Evolutionary conservation across 2,888 invertebrate species (phyloP), one percentile per base, ranked within the genome.

Genomic region (Gerris lacustris): DNA sequence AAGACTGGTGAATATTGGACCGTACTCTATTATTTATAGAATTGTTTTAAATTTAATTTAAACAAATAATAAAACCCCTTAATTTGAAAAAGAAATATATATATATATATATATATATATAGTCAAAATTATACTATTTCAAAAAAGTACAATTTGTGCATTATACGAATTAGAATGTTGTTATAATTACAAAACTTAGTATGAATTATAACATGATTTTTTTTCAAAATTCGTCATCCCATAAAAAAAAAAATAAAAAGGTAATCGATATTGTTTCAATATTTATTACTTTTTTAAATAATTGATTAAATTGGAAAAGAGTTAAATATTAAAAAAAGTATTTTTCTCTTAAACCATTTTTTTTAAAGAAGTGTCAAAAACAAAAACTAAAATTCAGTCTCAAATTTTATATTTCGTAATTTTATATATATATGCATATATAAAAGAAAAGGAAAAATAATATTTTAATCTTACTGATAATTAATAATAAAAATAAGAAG

Each of bases 301-400:
- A 31, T 31, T 31, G 31, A 31, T 31, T 11, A 62, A 62, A 62
- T n/a, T 62, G 11, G n/a, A 11, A 62, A 62, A 62, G n/a, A 62
- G 62, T 64, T 64, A 69, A 69, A 7, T 67, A 70, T n/a, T 67
- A 66, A 55, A 71, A 71, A 67, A 71, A 67, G 63, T 64, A 63
- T 44, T 63, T 67, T 68, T 31, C 11, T 18, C 31, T 66, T 66
- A 11, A 18, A 15, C 9, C 31, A 11, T 17, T 17, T n/a, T 68
- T 15, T 66, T 71, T 45, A 66, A 67, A 67, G 44, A 68, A 68
- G 47, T 47, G 45, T 70, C 72, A 69, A 72, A 72, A 72, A 72
- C 70, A 68, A 69, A 67, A 71, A 2, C 11, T 62, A n/a, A 62
- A n/a, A 11, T 15, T 62, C 62, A n/a, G 62, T 62, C n/a, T 62